Evolutionary conservation across 2,888 invertebrate genomes (phyloP).

Genomic region (Orchesella flavescens): DNA sequence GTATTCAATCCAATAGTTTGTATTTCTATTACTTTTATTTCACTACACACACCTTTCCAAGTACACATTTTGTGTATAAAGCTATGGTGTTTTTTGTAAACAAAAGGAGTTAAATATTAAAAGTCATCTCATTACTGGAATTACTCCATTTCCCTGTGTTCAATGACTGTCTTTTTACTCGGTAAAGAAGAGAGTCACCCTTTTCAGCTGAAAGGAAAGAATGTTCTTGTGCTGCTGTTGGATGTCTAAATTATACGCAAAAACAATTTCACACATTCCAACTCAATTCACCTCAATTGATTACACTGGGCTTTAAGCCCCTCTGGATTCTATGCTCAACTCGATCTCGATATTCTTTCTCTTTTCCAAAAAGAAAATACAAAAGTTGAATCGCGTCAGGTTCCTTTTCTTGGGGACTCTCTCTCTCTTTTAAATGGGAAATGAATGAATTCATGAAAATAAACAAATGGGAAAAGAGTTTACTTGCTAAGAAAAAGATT

Average conservation of each 20-base stretch:
- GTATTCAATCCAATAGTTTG: not conserved
- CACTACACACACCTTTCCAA: not conserved
- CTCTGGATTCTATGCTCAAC: conserved; percentile 40
- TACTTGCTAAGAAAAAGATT: conserved; percentile 21
- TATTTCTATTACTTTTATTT: conserved; percentile 4
- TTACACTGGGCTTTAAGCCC: conserved; percentile 40
- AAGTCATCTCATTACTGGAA: conserved; percentile 50
- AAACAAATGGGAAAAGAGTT: conserved; percentile 37
- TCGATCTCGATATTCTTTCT: not conserved
- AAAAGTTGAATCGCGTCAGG: conserved; percentile 8
- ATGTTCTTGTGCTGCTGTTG: not conserved
- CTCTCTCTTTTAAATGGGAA: conserved; percentile 45
- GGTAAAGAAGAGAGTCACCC: not conserved
- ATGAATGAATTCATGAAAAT: conserved; percentile 40
- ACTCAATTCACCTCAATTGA: conserved; percentile 55
- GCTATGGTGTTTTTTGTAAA: conserved; percentile 39
- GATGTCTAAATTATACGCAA: conserved; percentile 33
- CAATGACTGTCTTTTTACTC: too few species aligned
- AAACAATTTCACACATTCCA: conserved; percentile 51
- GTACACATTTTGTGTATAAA: not conserved
- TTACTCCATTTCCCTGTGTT: conserved; percentile 1
- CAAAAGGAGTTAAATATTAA: conserved; percentile 59
- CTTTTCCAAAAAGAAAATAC: not conserved
- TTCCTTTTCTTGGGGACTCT: conserved; percentile 32
- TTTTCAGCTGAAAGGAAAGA: conserved; percentile 31